A percentile compares a stretch with the other conserved stretches of the same genome.
Conservation (phyloP, 1,140 invertebrate species). For the Listronotus oregonensis region DNA sequence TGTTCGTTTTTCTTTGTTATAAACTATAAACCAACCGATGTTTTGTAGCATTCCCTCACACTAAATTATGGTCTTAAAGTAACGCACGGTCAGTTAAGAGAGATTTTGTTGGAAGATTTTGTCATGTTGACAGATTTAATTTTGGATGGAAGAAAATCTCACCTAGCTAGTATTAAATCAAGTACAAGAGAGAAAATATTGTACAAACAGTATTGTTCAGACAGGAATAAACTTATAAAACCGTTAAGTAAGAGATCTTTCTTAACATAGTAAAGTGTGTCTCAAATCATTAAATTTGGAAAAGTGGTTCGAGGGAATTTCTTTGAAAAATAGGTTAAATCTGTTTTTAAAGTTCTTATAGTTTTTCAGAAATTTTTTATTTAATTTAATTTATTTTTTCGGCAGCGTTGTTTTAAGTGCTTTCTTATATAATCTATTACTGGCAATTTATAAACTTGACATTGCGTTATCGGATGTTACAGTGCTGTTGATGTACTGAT, state of each 20-base stretch:
- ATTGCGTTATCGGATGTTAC: no score
- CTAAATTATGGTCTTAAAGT: slow-evolving; percentile 64
- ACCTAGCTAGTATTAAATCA: slow-evolving; percentile 70
- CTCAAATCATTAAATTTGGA: no score
- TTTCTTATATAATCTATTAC: no score
- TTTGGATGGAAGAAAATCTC: slow-evolving; percentile 73
- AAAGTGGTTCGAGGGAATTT: no score
- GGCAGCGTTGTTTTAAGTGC: no score
- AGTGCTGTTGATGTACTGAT: no score
- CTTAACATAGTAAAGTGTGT: no score
- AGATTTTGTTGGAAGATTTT: slow-evolving; percentile 71
- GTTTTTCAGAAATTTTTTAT: no score
- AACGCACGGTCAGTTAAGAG: slow-evolving; percentile 59
- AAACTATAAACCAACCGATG: background rate
- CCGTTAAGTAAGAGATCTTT: slow-evolving; percentile 45
- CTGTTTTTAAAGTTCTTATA: no score
- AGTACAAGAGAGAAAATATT: slow-evolving; percentile 64
- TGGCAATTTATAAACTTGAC: no score
- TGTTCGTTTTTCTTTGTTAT: background rate
- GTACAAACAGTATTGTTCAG: slow-evolving; percentile 69
- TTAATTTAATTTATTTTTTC: no score
- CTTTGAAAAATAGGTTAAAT: no score
- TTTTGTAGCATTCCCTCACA: slow-evolving; percentile 60
- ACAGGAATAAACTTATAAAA: slow-evolving; percentile 65
- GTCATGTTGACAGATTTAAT: slow-evolving; percentile 76